Evolutionary conservation across 1,140 invertebrate genomes (phyloP).

Genomic region (Drosophila quadrilineata): DNA sequence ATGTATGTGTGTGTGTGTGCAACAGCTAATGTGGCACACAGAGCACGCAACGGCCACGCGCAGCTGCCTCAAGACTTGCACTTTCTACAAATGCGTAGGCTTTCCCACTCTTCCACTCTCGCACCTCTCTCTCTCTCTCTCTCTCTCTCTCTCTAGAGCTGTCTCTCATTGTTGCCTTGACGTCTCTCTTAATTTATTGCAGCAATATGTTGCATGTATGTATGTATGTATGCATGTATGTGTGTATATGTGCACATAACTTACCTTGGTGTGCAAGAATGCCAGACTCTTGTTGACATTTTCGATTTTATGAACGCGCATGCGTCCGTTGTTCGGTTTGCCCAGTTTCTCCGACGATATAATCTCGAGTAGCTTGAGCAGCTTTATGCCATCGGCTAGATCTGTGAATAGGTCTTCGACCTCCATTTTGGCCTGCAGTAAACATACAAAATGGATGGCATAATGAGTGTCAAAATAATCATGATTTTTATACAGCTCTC

Average conservation of each 20-base stretch:
- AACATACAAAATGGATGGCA: slow-evolving; percentile 3
- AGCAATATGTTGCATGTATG: no score
- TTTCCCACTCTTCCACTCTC: slow-evolving; percentile 3
- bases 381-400: slow-evolving; percentile 96
- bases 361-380: slow-evolving; percentile 98
- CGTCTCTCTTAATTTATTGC: no score
- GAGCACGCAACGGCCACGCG: slow-evolving; percentile 73
- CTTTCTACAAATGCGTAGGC: slow-evolving; percentile 76
- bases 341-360: slow-evolving; percentile 99
- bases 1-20: no score
- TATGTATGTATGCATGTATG: no score
- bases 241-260: no score
- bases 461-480: not conserved
- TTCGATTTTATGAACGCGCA: slow-evolving; percentile 99
- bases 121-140: not conserved
- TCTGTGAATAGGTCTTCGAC: slow-evolving; percentile 98
- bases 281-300: slow-evolving; percentile 99
- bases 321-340: slow-evolving; percentile 97
- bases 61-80: slow-evolving; percentile 75
- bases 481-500: not conserved
- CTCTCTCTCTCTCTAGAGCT: not conserved
- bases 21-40: slow-evolving; percentile 64
- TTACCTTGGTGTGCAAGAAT: slow-evolving; percentile 98
- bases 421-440: slow-evolving; percentile 92
- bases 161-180: no score